These are phyloP conservation scores for Enhydra lutris DNA, from an alignment of 2,113 vertebrate species.

Conservation along the genomic window DNA sequence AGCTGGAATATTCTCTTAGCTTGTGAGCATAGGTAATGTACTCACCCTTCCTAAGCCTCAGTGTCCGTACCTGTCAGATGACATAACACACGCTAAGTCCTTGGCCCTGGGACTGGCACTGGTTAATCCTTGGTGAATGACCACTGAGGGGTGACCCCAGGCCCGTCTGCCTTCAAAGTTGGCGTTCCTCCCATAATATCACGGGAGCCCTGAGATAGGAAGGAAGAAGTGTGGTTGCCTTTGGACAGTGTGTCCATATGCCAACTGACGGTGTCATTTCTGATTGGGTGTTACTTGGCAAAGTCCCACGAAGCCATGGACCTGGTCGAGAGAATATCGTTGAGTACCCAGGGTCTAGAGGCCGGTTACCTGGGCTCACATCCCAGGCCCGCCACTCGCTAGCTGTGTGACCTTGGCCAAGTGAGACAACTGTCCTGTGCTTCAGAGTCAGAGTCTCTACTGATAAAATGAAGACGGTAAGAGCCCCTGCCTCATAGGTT, in stretches of 20 bases:
- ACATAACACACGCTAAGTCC: not conserved
- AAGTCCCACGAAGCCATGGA: not conserved
- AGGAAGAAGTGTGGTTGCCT: not conserved
- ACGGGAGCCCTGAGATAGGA: not conserved
- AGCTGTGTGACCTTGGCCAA: not conserved
- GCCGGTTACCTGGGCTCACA: not conserved
- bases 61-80: not conserved
- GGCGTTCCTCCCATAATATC: accelerated
- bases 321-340: no score
- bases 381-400: not conserved
- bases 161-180: not conserved
- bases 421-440: not conserved
- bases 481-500: not conserved
- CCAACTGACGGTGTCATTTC: not conserved
- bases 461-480: not conserved
- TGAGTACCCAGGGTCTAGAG: not conserved
- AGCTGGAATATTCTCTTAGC: not conserved
- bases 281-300: not conserved
- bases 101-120: not conserved
- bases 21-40: not conserved
- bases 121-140: not conserved
- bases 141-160: not conserved
- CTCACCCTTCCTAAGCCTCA: not conserved
- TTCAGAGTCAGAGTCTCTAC: accelerated
- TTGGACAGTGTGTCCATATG: not conserved